Percentiles rank a stretch among this genome's conserved stretches.
phyloP scores from a whole-genome alignment of 2,113 vertebrate genomes.

The Electrona antarctica region DNA sequence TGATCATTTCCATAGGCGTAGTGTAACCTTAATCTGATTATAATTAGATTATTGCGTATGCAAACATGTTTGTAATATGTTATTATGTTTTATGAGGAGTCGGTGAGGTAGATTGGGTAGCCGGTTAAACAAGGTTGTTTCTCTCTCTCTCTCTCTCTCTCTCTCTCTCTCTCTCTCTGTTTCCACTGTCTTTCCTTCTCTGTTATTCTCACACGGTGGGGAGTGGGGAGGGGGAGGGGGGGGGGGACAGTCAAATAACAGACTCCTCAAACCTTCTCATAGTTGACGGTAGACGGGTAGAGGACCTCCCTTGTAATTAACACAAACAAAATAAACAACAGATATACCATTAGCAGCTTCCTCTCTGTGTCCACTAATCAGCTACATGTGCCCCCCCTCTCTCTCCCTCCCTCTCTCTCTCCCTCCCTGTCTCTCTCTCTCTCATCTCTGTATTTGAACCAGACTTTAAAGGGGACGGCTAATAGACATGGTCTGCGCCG shows the following conservation, averaged over 20 bases:
- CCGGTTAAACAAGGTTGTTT: too few species aligned
- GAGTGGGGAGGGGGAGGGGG: neutral
- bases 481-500: constrained; percentile 49
- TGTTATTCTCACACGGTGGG: too few species aligned
- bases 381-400: constrained; percentile 55
- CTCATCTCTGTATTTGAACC: constrained; percentile 49
- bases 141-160: neutral
- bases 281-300: constrained; percentile 19
- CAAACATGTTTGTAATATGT: too few species aligned
- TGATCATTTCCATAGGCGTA: too few species aligned
- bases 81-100: too few species aligned
- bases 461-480: constrained; percentile 39
- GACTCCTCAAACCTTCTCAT: constrained; percentile 41
- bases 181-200: neutral
- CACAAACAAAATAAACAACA: constrained; percentile 59
- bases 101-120: too few species aligned
- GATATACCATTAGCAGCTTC: constrained; percentile 66
- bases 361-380: constrained; percentile 67
- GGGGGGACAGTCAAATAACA: constrained; percentile 20
- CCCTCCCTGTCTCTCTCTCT: neutral
- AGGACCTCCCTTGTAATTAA: constrained; percentile 63
- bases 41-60: too few species aligned
- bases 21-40: too few species aligned
- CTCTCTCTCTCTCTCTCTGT: neutral
- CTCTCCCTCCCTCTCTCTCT: neutral